Base-by-base conservation (phyloP, 2,888 invertebrate genomes). In the Eilema depressum region DNA sequence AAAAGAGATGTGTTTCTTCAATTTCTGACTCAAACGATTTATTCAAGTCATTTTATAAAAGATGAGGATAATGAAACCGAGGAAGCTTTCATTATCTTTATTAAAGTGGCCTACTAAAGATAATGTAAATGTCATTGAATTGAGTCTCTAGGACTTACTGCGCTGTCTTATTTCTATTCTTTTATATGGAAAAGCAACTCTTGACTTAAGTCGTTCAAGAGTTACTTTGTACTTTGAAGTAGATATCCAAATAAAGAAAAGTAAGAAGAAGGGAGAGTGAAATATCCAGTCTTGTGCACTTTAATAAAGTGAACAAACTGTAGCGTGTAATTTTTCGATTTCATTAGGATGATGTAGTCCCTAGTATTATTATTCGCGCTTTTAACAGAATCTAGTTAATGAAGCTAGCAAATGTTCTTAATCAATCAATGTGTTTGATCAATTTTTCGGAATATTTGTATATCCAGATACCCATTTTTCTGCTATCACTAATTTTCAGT, bases 11-110 rank as follows among this genome's bases (percentile, higher is more conserved):
- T 59, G 17, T 26, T 17, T 17, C 26, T 25, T 59, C 26, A 28
- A 30, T 10, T 5, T n/a, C 53, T 53, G 30, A 30, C n/a, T 60
- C 20, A 30, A 61, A 30, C 7, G 11, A 12, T 33, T 62, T 14
- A 62, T 62, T 62, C n/a, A 62, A 62, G 33, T 10, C 62, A 25
- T 33, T 62, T 62, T 62, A 37, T 37, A 62, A 62, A 62, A 62
- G 37, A 62, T 62, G 33, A 14, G 33, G 33, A 33, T 62, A 62
- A 33, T 62, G n/a, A 61, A 30, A 23, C 14, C 33, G 53, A 53
- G 53, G 14, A 12, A 14, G 5, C 12, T 33, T 23, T 62, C 33
- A 30, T 37, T 57, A 33, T 30, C 57, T 62, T 62, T 33, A 62
- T 62, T 62, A 53, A 33, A 62, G 33, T 62, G 37, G 14, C 25